A percentile compares a stretch with the other conserved stretches of the same genome.
phyloP scores from a whole-genome alignment of 2,888 invertebrate species.

The Pemphredon lugubris region DNA sequence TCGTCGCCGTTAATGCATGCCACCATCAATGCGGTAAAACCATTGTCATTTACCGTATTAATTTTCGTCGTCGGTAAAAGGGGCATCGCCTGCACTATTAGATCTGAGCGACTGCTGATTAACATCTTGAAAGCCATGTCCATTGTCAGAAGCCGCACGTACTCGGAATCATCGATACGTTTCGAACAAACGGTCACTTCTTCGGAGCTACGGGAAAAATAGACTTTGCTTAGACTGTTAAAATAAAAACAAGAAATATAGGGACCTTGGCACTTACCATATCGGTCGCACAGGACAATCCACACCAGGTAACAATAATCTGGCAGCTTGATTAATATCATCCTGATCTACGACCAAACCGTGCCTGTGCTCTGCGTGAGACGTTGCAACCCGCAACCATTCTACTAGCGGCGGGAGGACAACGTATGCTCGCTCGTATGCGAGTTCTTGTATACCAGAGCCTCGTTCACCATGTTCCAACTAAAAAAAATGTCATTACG shows the following conservation, averaged over 20 bases:
- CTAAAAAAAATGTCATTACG: constrained; percentile 74
- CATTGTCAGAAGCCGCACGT: constrained; percentile 86
- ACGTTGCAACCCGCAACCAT: constrained; percentile 92
- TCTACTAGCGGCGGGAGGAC: constrained; percentile 95
- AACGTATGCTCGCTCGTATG: constrained; percentile 93
- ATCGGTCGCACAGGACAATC: constrained; percentile 93
- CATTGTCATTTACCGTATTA: constrained; percentile 90
- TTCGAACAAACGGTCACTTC: constrained; percentile 82
- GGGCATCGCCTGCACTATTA: constrained; percentile 89
- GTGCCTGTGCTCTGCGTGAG: constrained; percentile 91
- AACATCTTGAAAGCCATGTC: constrained; percentile 92
- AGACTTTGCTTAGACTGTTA: neutral
- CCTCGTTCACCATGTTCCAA: constrained; percentile 86
- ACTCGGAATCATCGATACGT: constrained; percentile 82
- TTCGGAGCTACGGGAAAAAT: constrained; percentile 81
- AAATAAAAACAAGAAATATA: neutral
- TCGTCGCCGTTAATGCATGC: constrained; percentile 92
- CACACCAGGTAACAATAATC: constrained; percentile 92
- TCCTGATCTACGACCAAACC: constrained; percentile 91
- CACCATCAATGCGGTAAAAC: constrained; percentile 92
- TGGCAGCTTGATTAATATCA: constrained; percentile 93
- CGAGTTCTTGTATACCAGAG: constrained; percentile 86
- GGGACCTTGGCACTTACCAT: constrained; percentile 81
- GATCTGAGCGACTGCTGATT: constrained; percentile 89
- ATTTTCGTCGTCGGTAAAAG: constrained; percentile 88